These are phyloP conservation scores for Thereva unica DNA, from an alignment of 2,888 invertebrate genomes.

Conservation along the genomic window DNA sequence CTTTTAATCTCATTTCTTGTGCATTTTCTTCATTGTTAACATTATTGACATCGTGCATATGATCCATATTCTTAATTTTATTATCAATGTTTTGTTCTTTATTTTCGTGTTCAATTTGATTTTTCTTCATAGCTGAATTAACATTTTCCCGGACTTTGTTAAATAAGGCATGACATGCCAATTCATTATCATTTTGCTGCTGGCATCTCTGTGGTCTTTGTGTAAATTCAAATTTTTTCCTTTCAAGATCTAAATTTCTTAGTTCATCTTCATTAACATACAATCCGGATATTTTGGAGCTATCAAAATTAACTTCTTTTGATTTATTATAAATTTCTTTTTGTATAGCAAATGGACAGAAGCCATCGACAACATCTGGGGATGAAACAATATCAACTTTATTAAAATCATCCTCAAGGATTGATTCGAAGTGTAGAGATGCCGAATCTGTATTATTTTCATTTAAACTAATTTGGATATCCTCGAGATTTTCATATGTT, in stretches of 20 bases:
- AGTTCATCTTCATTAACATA: constrained; percentile 55
- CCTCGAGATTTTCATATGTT: constrained; percentile 51
- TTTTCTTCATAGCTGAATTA: constrained; percentile 51
- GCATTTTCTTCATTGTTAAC: constrained; percentile 42
- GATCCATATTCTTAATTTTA: not conserved
- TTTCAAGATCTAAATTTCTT: constrained; percentile 53
- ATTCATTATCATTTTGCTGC: constrained; percentile 47
- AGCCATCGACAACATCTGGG: constrained; percentile 57
- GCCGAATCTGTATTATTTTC: constrained; percentile 51
- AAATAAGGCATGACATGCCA: constrained; percentile 56
- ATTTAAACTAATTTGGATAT: constrained; percentile 34
- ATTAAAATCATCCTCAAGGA: constrained; percentile 54
- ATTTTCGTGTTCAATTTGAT: not conserved
- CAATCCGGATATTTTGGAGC: constrained; percentile 50
- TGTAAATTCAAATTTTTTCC: constrained; percentile 46
- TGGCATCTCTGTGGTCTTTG: constrained; percentile 41
- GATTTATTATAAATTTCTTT: constrained; percentile 56
- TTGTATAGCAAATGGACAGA: constrained; percentile 56
- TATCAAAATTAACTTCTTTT: constrained; percentile 45
- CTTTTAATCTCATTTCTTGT: constrained; percentile 53
- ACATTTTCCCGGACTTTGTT: constrained; percentile 57
- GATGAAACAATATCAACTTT: constrained; percentile 52
- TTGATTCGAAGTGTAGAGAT: constrained; percentile 57
- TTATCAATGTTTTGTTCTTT: not conserved
- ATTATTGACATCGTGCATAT: not conserved